Evolutionary conservation across 2,113 vertebrate genomes (phyloP), one percentile per base, ranked within the genome.

Genomic region (Mesembrinibis cayennensis): DNA sequence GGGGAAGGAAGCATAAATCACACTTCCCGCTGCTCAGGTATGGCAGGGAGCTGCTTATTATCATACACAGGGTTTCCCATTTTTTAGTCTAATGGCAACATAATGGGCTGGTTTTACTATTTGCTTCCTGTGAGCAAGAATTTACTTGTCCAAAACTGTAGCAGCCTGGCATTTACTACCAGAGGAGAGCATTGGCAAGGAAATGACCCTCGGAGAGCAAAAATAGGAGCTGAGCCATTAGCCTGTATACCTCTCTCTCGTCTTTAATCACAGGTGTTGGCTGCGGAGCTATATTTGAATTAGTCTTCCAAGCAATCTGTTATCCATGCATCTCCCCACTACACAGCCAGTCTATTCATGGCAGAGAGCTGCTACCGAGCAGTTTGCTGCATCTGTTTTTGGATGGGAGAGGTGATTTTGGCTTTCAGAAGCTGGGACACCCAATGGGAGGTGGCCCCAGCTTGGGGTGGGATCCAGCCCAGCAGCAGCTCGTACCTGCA

Each of bases 61-160:
- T 13, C 67, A 5, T 8, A 23, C 61, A 18, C 19, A 36, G 90
- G 59, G 69, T 56, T 97, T 95, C 94, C 97, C 90, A 69, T 70
- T 90, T 90, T 65, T 82, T 49, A 72, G 79, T 80, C 84, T 80
- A 92, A 89, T 70, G 85, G 78, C 71, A 95, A 78, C 85, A 83
- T 96, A 92, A 83, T 84, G 78, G 70, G 62, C 89, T 86, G 90
- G 61, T 93, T 97, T 84, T 62, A 89, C 91, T 95, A 61, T 89
- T 83, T 79, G 77, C 87, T 70, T 81, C 73, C 95, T 80, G 44
- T 19, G 38, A 82, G 76, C 85, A 45, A 21, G 58, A 12, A 62
- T 80, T 91, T 81, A 69, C 78, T 59, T 70, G 42, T 66, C 66
- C 23, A 59, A 32, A 86, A 71, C 13, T 40, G 50, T 30, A 58